Base-by-base conservation (phyloP, 2,113 vertebrate genomes). In the Glaucomys volans region DNA sequence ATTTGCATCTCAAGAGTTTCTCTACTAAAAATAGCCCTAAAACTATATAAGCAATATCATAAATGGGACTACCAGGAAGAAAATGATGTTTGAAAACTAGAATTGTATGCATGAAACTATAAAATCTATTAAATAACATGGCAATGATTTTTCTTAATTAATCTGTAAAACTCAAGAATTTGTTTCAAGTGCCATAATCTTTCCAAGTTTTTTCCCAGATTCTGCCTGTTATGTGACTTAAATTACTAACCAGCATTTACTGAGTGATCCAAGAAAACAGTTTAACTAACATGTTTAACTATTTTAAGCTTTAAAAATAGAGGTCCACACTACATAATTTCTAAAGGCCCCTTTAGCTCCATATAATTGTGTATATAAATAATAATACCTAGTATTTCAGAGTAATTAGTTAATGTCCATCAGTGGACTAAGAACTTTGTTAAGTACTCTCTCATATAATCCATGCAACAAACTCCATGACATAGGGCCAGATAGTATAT, bases 1-100 rank as follows among this genome's bases (percentile, higher is more conserved):
- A 72, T 75, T 87, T 94, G 13, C 0, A 80, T 26, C 28, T 88
- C 54, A 92, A 90, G 59, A 77, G 20, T 81, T 87, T 95, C 69
- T 72, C 52, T 90, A 81, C 10, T 90, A 77, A 87, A 66, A 85
- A 83, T 87, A 52, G 2, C 47, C 90, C 62, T 42, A 76, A 91
- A 93, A 72, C 54, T 66, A 8, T 66, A 40, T 66, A 77, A 76
- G 24, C 9, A 37, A 5, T 32, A 72, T 80, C 47, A 89, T 59
- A 95, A 59, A 72, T 26, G 76, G 5, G 94, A 81, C 62, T 85
- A 82, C 59, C 35, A 76, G 37, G 69, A 64, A 84, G 37, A 83
- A 81, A 82, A 6, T 86, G 3, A 59, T 17, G 1, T 57, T 90
- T 83, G 14, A 59, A 95, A 77, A 81, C 87, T 13, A 95, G 16